Conservation (phyloP, 2,113 vertebrate species). For the Uria lomvia region DNA sequence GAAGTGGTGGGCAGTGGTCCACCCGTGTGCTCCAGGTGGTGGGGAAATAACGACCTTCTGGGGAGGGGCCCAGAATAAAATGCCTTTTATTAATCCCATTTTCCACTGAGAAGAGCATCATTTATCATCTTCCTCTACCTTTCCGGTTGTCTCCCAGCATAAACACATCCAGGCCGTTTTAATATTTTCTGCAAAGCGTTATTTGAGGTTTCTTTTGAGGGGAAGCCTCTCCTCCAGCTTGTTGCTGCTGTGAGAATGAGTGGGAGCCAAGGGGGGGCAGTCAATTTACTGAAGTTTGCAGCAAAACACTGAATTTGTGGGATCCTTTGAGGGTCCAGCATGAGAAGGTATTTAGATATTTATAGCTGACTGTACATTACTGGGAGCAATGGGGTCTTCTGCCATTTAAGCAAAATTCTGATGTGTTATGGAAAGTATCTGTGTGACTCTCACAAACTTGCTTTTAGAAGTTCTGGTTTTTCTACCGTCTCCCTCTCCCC, state of each 20-base stretch:
- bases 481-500: background rate
- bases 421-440: background rate
- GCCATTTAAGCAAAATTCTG: background rate
- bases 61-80: background rate
- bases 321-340: slow-evolving; percentile 19
- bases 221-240: background rate
- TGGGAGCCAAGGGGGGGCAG: background rate
- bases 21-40: background rate
- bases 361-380: slow-evolving; percentile 18
- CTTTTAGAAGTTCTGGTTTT: background rate
- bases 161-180: background rate
- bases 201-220: background rate
- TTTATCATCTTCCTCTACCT: background rate
- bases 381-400: background rate
- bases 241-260: background rate
- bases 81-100: background rate
- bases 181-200: background rate
- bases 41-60: background rate
- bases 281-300: slow-evolving; percentile 38
- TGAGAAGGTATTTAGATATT: background rate
- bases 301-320: slow-evolving; percentile 40
- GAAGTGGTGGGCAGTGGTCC: no score
- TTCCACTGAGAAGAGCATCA: background rate
- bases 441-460: background rate
- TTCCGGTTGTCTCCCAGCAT: background rate